Base-by-base conservation (phyloP, 2,797 vertebrate species). In the Myioborus miniatus region DNA sequence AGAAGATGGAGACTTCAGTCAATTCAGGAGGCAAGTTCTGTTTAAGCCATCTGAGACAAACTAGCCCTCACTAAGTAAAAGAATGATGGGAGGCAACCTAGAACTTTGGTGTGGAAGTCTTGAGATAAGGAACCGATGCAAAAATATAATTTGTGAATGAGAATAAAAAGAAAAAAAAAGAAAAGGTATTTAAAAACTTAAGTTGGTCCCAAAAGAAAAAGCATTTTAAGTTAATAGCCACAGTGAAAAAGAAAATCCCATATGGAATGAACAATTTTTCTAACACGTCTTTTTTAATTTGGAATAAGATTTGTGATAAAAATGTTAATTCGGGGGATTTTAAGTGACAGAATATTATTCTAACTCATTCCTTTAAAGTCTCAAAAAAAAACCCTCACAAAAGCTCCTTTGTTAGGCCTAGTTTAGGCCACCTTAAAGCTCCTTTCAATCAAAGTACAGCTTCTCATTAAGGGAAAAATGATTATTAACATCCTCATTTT, bases 381-480 rank as follows among this genome's bases (percentile, higher is more conserved):
- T 81, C 65, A 37, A n/a, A 76, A 90, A 43, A 37, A 1, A 26
- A 2, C 15, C 9, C 44, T 78, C 87, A 52, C 58, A 89, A 90
- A 90, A 89, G 64, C 89, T 94, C 93, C 95, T 97, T 97, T 97
- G 96, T 98, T 97, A 97, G 97, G 94, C 94, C 94, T 92, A 90
- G 95, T 97, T 97, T 96, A 97, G 97, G 96, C 97, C 95, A 96
- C 95, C 97, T 97, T 97, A 97, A 97, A 97, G 93, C 96, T 96
- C 76, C 94, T 98, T 98, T 98, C 97, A 96, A 96, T 98, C 98
- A 98, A 97, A 97, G 97, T 97, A 96, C 93, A 97, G 94, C 97
- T 98, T 97, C 98, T 98, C 98, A 98, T 98, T 98, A 98, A 98
- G 96, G 91, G 91, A 95, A 97, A 97, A 98, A 98, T 97, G 92